Evolutionary conservation across 2,888 invertebrate genomes (phyloP).

Genomic region (Meghimatium bilineatum): DNA sequence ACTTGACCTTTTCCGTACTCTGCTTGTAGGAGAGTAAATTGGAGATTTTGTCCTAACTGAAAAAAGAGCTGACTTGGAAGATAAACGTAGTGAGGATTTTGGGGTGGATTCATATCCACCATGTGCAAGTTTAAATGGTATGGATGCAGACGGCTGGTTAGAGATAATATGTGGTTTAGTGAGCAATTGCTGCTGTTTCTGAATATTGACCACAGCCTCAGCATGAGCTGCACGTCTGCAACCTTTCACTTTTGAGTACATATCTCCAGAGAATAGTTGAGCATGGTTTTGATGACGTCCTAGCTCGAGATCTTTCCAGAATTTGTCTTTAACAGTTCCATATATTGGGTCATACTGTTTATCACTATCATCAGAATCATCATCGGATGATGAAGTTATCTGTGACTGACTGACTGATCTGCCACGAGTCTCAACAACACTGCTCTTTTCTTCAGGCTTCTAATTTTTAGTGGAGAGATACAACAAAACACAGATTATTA

Average conservation of each 20-base stretch:
- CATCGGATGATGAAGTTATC: conserved; percentile 42
- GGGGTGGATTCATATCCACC: neutral
- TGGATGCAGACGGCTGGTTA: neutral
- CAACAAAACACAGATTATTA: neutral
- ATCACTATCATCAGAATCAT: neutral
- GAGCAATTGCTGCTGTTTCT: conserved; percentile 26
- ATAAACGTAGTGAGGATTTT: conserved; percentile 8
- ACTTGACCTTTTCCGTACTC: conserved; percentile 31
- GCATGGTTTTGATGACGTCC: conserved; percentile 70
- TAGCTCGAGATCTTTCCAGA: conserved; percentile 76
- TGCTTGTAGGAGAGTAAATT: neutral
- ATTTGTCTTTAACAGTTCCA: conserved; percentile 72
- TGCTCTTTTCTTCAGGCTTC: conserved; percentile 16
- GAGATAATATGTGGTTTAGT: neutral
- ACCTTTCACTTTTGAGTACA: conserved; percentile 76
- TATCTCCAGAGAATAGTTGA: conserved; percentile 69
- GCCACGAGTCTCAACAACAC: neutral
- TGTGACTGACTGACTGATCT: neutral
- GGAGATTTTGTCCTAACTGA: conserved; percentile 14
- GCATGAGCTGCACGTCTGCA: conserved; percentile 60
- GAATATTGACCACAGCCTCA: conserved; percentile 42
- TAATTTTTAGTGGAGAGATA: neutral
- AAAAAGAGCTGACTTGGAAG: conserved; percentile 9
- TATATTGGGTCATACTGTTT: conserved; percentile 39
- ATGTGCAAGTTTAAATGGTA: neutral